phyloP scores from a whole-genome alignment of 2,888 invertebrate species.

The Chrysolina haemoptera region DNA sequence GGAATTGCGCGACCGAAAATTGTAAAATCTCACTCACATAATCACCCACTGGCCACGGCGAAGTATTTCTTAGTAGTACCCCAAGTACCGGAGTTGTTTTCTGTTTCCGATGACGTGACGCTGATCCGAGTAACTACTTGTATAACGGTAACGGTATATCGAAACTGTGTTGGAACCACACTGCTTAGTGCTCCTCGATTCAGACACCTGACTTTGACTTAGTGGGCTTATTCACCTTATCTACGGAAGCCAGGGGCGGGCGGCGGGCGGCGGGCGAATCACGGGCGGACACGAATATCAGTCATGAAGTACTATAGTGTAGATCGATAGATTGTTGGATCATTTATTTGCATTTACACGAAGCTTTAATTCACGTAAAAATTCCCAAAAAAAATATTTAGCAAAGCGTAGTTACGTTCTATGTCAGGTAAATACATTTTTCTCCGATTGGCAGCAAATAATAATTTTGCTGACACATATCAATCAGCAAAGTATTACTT shows the following conservation, averaged over 20 bases:
- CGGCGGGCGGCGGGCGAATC: background rate
- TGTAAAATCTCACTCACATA: slow-evolving; percentile 38
- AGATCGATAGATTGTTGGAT: too few species aligned
- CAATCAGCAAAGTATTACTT: too few species aligned
- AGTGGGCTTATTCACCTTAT: slow-evolving; percentile 37
- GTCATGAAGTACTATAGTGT: too few species aligned
- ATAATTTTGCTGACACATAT: too few species aligned
- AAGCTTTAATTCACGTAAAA: too few species aligned
- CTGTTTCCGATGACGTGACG: slow-evolving; percentile 41
- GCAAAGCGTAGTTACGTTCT: too few species aligned
- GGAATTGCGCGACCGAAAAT: background rate
- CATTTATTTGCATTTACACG: too few species aligned
- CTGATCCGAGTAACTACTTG: slow-evolving; percentile 38
- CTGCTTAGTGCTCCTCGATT: slow-evolving; percentile 32
- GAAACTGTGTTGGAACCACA: slow-evolving; percentile 52
- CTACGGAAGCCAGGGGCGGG: slow-evolving; percentile 32
- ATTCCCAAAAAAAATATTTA: too few species aligned
- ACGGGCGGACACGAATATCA: background rate
- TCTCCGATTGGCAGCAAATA: too few species aligned
- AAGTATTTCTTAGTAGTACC: slow-evolving; percentile 23
- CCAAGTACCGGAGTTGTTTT: slow-evolving; percentile 28
- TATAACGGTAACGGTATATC: slow-evolving; percentile 57
- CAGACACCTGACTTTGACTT: slow-evolving; percentile 34
- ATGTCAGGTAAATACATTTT: too few species aligned
- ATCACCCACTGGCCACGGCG: slow-evolving; percentile 31